phyloP scores from a whole-genome alignment of 2,797 vertebrate species.

The Channa striata region DNA sequence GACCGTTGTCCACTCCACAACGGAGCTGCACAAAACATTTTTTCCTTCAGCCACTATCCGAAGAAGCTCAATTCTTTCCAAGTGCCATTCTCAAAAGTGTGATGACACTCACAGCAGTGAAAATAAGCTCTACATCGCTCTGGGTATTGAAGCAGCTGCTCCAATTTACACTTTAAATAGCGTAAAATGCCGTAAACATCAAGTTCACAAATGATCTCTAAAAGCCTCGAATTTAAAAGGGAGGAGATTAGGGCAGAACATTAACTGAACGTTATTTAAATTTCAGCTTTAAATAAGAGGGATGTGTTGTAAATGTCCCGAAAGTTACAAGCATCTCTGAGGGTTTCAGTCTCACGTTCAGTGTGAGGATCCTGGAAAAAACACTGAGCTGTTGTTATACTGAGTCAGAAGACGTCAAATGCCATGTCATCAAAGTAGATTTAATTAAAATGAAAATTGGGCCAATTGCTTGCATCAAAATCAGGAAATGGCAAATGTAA shows the following conservation, averaged over 20 bases:
- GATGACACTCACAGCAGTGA: slow-evolving; percentile 57
- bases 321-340: slow-evolving; percentile 19
- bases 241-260: slow-evolving; percentile 31
- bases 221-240: slow-evolving; percentile 35
- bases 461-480: background rate
- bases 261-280: slow-evolving; percentile 53
- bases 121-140: slow-evolving; percentile 66
- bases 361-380: slow-evolving; percentile 24
- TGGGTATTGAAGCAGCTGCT: slow-evolving; percentile 74
- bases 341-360: slow-evolving; percentile 36
- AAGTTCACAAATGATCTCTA: slow-evolving; percentile 59
- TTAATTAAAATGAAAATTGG: slow-evolving; percentile 43
- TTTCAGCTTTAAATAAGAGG: slow-evolving; percentile 37
- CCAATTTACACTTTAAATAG: slow-evolving; percentile 76
- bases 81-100: slow-evolving; percentile 31
- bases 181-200: slow-evolving; percentile 67
- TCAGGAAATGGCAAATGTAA: slow-evolving; percentile 1
- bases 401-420: slow-evolving; percentile 35
- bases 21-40: slow-evolving; percentile 12
- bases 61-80: slow-evolving; percentile 31
- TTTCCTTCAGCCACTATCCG: slow-evolving; percentile 21
- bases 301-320: slow-evolving; percentile 17
- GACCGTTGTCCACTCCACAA: background rate
- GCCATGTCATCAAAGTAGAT: slow-evolving; percentile 49
- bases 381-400: slow-evolving; percentile 43